Conservation (phyloP, 2,888 invertebrate species). For the Drosophila flavopinicola region DNA sequence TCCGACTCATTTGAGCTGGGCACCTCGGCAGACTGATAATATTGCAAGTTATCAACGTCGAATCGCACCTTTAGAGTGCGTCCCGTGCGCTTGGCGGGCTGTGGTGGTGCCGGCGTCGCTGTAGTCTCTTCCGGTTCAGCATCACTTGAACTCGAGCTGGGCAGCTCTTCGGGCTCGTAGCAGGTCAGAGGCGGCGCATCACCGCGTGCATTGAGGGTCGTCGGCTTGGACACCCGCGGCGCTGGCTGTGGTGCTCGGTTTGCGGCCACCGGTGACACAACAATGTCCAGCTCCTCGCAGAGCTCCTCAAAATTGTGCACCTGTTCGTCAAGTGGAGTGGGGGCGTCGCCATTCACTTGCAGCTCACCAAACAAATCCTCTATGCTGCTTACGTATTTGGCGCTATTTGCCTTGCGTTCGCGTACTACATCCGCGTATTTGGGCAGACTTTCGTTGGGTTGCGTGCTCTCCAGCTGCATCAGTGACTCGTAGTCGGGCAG, state of each 20-base stretch:
- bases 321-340: not conserved
- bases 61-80: slow-evolving; percentile 72
- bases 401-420: slow-evolving; percentile 7
- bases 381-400: slow-evolving; percentile 57
- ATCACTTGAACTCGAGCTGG: slow-evolving; percentile 58
- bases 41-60: slow-evolving; percentile 70
- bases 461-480: slow-evolving; percentile 50
- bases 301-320: slow-evolving; percentile 57
- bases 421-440: slow-evolving; percentile 54
- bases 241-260: slow-evolving; percentile 52
- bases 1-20: slow-evolving; percentile 53
- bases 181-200: slow-evolving; percentile 54
- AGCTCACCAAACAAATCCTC: slow-evolving; percentile 66
- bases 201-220: slow-evolving; percentile 58
- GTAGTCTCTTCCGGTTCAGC: slow-evolving; percentile 32
- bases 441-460: slow-evolving; percentile 39
- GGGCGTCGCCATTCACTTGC: slow-evolving; percentile 20
- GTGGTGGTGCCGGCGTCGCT: slow-evolving; percentile 35
- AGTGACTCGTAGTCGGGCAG: slow-evolving; percentile 70
- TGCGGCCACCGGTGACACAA: slow-evolving; percentile 28
- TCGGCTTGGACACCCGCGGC: slow-evolving; percentile 45
- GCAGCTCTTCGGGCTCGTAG: slow-evolving; percentile 58
- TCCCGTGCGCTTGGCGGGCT: slow-evolving; percentile 55
- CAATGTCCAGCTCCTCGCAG: slow-evolving; percentile 55
- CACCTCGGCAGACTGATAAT: slow-evolving; percentile 61